Percentiles rank a stretch among this genome's conserved stretches.
Conservation (phyloP, 53 echinoderm and acorn worm genomes). For the Luidia sarsii region DNA sequence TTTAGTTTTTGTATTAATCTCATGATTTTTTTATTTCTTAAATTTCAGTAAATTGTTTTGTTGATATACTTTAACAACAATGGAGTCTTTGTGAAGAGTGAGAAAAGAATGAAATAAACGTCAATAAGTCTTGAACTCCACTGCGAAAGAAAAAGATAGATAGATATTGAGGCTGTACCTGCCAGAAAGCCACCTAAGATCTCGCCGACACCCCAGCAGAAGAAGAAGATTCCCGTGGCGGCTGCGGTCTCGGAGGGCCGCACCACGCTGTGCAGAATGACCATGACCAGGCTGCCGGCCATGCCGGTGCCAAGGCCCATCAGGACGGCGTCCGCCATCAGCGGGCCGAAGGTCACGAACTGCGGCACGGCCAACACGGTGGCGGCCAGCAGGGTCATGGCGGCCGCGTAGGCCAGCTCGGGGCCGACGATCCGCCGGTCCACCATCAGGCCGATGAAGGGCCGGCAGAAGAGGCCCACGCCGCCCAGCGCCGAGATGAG, state of each 20-base stretch:
- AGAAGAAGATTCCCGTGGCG: slow-evolving; percentile 1
- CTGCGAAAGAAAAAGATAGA: too few species aligned
- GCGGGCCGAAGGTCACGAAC: neutral
- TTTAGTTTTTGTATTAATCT: too few species aligned
- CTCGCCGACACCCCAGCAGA: slow-evolving; percentile 6
- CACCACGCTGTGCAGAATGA: neutral
- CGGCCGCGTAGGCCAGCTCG: neutral
- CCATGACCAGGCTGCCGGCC: neutral
- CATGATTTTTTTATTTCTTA: too few species aligned
- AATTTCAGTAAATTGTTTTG: too few species aligned
- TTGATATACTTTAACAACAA: too few species aligned
- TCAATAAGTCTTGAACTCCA: too few species aligned
- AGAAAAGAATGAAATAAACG: too few species aligned
- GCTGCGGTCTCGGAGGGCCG: neutral
- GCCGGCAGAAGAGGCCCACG: neutral
- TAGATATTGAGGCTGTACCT: too few species aligned
- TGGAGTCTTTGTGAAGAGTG: too few species aligned
- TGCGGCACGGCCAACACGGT: neutral
- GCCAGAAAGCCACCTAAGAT: neutral
- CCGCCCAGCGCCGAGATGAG: slow-evolving; percentile 7
- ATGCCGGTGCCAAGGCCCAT: neutral
- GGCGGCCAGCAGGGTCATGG: neutral
- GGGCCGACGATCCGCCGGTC: slow-evolving; percentile 5
- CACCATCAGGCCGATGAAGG: neutral
- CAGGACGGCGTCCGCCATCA: neutral